phyloP scores from a whole-genome alignment of 2,888 invertebrate species.

The Rotaria macrura region DNA sequence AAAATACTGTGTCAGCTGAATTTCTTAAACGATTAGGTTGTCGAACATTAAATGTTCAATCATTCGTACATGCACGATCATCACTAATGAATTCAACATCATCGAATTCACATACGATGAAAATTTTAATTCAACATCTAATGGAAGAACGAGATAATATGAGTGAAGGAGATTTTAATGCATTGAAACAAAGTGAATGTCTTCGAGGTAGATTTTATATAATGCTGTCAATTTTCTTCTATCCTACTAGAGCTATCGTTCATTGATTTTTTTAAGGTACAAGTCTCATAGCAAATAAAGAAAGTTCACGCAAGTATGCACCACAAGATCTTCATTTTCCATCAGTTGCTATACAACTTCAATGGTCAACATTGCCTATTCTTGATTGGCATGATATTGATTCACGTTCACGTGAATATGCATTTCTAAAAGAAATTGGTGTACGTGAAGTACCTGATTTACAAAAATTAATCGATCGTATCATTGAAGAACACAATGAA shows the following conservation, averaged over 20 bases:
- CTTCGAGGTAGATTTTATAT: not conserved
- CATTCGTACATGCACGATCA: not conserved
- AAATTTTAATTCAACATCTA: not conserved
- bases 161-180: not conserved
- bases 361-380: not conserved
- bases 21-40: conserved; percentile 12
- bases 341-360: not conserved
- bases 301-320: not conserved
- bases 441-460: not conserved
- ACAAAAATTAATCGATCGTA: not conserved
- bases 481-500: not conserved
- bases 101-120: not conserved
- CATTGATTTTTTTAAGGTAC: not conserved
- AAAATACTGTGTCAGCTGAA: not conserved
- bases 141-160: conserved; percentile 4
- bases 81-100: not conserved
- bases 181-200: conserved; percentile 13
- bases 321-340: conserved; percentile 6
- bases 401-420: not conserved
- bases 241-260: not conserved
- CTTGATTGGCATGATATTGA: conserved; percentile 6
- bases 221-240: not conserved
- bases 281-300: not conserved
- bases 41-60: conserved; percentile 19
- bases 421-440: conserved; percentile 12